Percentiles rank a stretch among this genome's conserved stretches.
phyloP scores from a whole-genome alignment of 2,113 vertebrate species.

The Myanophis thanlyinensis region DNA sequence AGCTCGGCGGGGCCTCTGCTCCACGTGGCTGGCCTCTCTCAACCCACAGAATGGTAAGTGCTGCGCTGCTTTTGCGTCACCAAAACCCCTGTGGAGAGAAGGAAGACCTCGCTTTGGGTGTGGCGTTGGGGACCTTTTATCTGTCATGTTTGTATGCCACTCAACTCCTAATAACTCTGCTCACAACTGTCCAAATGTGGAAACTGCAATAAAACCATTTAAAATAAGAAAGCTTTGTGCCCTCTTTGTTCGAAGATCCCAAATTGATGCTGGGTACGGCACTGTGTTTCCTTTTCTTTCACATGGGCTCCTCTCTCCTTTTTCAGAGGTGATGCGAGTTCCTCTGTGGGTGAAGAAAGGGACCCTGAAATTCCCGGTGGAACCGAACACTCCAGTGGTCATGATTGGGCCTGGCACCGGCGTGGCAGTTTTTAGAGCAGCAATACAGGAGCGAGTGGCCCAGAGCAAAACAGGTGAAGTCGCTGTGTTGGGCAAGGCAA shows the following conservation, averaged over 20 bases:
- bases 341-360: slow-evolving; percentile 92
- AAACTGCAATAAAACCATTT: not conserved
- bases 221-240: not conserved
- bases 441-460: slow-evolving; percentile 82
- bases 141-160: not conserved
- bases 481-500: accelerated
- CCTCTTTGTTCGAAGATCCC: not conserved
- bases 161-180: not conserved
- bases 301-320: not conserved
- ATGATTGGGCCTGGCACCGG: slow-evolving; percentile 97
- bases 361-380: slow-evolving; percentile 78
- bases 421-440: slow-evolving; percentile 91
- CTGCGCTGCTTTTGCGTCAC: not conserved
- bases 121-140: not conserved
- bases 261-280: not conserved
- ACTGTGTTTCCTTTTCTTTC: accelerated
- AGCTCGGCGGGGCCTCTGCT: slow-evolving; percentile 87
- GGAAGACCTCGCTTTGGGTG: not conserved
- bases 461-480: slow-evolving; percentile 72
- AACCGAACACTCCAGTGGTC: slow-evolving; percentile 73
- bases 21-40: slow-evolving; percentile 89
- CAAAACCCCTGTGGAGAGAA: not conserved
- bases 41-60: slow-evolving; percentile 78
- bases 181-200: not conserved
- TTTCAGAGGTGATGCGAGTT: slow-evolving; percentile 73